Evolutionary conservation across 2,888 invertebrate genomes (phyloP).

Genomic region (Noctua comes): DNA sequence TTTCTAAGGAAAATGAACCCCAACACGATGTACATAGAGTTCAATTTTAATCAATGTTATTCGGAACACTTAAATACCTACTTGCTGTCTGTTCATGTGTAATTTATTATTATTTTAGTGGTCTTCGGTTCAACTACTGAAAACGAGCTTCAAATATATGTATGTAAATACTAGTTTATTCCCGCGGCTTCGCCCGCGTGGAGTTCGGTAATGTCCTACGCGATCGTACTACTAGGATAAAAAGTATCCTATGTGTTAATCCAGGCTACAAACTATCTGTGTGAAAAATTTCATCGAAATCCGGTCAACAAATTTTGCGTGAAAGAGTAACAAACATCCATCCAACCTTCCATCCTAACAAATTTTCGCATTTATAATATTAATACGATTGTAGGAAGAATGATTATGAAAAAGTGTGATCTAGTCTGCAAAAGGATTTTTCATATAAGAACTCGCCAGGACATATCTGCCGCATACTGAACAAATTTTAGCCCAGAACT

Average conservation of each 20-base stretch:
- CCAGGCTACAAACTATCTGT: too few species aligned
- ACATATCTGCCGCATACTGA: neutral
- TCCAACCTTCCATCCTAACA: too few species aligned
- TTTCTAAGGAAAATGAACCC: neutral
- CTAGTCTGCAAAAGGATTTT: neutral
- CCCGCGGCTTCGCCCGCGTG: too few species aligned
- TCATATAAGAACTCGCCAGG: neutral
- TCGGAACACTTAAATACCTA: neutral
- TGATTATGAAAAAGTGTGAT: neutral
- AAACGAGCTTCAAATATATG: neutral
- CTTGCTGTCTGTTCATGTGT: neutral
- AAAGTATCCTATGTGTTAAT: too few species aligned
- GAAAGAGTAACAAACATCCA: too few species aligned
- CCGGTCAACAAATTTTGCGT: too few species aligned
- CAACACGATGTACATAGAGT: fast-evolving
- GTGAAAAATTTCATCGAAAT: too few species aligned
- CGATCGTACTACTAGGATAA: too few species aligned
- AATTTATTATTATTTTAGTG: constrained; percentile 3
- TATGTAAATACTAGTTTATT: too few species aligned
- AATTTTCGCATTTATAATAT: too few species aligned
- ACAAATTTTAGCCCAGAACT: neutral
- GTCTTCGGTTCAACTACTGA: neutral
- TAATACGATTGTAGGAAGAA: too few species aligned
- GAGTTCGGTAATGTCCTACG: too few species aligned
- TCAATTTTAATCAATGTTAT: neutral